phyloP scores from a whole-genome alignment of 2,888 invertebrate genomes.

The Caenorhabditis virilis region DNA sequence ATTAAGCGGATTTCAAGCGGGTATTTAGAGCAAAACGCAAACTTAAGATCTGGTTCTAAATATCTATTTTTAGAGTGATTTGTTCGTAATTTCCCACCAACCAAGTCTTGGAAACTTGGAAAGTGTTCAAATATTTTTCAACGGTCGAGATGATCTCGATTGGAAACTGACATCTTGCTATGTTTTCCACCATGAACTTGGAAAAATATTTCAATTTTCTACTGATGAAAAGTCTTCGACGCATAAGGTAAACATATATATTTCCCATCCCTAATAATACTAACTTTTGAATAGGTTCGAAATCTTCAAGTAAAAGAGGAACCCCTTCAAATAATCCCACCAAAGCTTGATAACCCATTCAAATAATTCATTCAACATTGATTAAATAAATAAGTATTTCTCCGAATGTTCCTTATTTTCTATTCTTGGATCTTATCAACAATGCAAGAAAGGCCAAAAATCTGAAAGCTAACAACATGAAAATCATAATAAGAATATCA shows the following conservation, averaged over 20 bases:
- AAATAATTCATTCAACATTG: conserved; percentile 3
- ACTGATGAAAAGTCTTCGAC: conserved; percentile 13
- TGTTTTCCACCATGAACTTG: conserved; percentile 25
- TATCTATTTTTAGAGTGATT: conserved; percentile 15
- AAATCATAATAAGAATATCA: conserved; percentile 47
- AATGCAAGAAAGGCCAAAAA: conserved; percentile 58
- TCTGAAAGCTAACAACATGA: conserved; percentile 55
- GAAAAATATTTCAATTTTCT: conserved; percentile 23
- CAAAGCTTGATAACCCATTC: conserved; percentile 9
- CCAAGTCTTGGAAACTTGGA: conserved; percentile 22
- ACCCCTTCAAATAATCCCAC: conserved; percentile 12
- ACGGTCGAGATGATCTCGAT: conserved; percentile 8
- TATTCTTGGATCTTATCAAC: conserved; percentile 39
- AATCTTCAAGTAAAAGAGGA: conserved; percentile 5
- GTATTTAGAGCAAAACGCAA: neutral
- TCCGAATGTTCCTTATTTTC: conserved; percentile 26
- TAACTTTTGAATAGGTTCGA: no score
- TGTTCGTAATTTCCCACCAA: conserved; percentile 34
- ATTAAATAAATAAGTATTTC: conserved; percentile 1
- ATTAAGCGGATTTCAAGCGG: neutral
- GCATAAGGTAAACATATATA: neutral
- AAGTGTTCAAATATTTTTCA: conserved; percentile 11
- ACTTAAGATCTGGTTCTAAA: neutral
- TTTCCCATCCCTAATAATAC: no score
- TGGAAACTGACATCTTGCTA: conserved; percentile 13